Conservation (phyloP, 2,888 invertebrate species). For the Ophraella communa region DNA sequence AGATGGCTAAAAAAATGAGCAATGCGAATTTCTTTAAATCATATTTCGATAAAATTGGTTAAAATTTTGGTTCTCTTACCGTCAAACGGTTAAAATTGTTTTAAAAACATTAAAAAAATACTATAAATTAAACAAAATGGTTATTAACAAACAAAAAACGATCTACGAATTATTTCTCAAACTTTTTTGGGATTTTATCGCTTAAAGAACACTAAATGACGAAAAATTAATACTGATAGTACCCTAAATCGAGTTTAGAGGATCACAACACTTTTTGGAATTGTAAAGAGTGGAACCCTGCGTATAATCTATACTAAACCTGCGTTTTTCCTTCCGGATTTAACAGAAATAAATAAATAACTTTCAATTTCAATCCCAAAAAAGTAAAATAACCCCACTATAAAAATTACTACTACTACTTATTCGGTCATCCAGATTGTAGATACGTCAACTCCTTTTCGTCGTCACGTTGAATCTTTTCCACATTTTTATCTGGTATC, state of each 20-base stretch:
- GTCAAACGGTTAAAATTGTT: no score
- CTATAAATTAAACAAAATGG: not conserved
- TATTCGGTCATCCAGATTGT: not conserved
- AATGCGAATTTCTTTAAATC: no score
- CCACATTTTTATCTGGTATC: not conserved
- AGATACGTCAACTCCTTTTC: not conserved
- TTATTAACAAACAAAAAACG: not conserved
- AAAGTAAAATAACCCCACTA: not conserved
- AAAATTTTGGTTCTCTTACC: no score
- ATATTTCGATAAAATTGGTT: no score
- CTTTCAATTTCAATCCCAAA: not conserved
- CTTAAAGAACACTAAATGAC: not conserved
- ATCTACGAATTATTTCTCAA: not conserved
- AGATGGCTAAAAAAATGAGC: no score
- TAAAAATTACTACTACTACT: not conserved
- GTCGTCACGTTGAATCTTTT: not conserved
- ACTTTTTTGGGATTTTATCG: not conserved
- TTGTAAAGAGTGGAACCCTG: not conserved
- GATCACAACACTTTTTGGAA: not conserved
- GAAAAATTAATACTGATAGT: not conserved
- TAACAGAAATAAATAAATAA: no score
- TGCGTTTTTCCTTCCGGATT: no score
- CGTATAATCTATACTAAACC: not conserved
- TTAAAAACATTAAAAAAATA: no score
- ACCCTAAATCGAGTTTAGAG: not conserved